A percentile compares a stretch with the other conserved stretches of the same genome.
phyloP scores from a whole-genome alignment of 2,797 vertebrate species.

The Perodicticus potto region DNA sequence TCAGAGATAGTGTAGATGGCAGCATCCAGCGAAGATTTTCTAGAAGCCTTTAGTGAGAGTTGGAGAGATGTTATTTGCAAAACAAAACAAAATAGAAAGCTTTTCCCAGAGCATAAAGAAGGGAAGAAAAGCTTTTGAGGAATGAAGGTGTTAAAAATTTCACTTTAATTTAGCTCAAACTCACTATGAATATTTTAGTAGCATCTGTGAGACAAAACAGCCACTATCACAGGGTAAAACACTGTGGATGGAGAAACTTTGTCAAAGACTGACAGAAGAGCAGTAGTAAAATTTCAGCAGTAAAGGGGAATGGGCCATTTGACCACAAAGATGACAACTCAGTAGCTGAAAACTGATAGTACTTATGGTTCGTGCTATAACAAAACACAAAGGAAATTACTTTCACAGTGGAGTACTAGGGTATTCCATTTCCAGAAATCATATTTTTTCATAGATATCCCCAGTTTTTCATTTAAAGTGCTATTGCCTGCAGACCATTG shows the following conservation, averaged over 20 bases:
- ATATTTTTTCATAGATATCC: not conserved
- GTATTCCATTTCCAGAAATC: not conserved
- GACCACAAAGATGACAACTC: not conserved
- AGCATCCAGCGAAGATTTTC: not conserved
- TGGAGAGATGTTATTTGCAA: not conserved
- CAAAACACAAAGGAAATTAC: not conserved
- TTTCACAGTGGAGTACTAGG: not conserved
- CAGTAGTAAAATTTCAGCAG: not conserved
- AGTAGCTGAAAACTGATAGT: not conserved
- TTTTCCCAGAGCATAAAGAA: not conserved
- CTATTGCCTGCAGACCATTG: not conserved
- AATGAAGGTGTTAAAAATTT: slow-evolving; percentile 17
- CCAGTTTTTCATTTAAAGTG: not conserved
- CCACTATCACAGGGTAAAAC: not conserved
- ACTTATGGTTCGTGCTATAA: not conserved
- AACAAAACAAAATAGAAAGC: not conserved
- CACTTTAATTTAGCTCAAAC: not conserved
- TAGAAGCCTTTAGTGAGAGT: not conserved
- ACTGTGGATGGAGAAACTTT: not conserved
- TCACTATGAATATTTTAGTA: not conserved
- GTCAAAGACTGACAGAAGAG: not conserved
- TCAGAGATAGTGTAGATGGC: not conserved
- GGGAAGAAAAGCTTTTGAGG: not conserved
- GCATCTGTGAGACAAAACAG: not conserved
- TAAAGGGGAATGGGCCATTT: not conserved